phyloP scores from a whole-genome alignment of 2,113 vertebrate species.

The Nothobranchius kuhntae region DNA sequence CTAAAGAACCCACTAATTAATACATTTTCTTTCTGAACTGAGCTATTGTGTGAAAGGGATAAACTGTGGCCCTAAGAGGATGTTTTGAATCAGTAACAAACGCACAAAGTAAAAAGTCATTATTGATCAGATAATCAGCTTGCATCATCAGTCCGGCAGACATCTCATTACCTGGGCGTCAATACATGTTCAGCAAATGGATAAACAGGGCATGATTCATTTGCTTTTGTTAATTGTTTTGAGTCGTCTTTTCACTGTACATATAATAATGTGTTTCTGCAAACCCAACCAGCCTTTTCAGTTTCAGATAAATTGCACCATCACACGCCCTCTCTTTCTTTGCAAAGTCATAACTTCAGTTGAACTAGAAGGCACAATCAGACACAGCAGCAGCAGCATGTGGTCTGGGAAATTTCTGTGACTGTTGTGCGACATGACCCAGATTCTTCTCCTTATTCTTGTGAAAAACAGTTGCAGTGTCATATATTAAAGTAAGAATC shows the following conservation, averaged over 20 bases:
- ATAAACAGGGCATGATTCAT: slow-evolving; percentile 59
- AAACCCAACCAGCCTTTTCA: neutral
- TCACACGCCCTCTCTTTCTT: slow-evolving; percentile 27
- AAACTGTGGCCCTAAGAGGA: neutral
- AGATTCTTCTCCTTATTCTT: slow-evolving; percentile 26
- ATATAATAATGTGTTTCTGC: neutral
- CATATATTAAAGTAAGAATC: neutral
- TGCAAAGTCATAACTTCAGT: slow-evolving; percentile 43
- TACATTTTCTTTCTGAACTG: no score
- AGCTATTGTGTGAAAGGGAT: no score
- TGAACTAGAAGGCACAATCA: slow-evolving; percentile 26
- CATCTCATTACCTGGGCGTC: slow-evolving; percentile 73
- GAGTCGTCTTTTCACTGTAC: slow-evolving; percentile 5
- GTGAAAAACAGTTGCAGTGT: slow-evolving; percentile 31
- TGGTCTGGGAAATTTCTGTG: slow-evolving; percentile 39
- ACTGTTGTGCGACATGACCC: slow-evolving; percentile 43
- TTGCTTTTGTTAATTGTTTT: slow-evolving; percentile 58
- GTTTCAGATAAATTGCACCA: slow-evolving; percentile 20
- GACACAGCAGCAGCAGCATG: slow-evolving; percentile 35
- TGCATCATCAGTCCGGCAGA: slow-evolving; percentile 68
- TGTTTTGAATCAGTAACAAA: neutral
- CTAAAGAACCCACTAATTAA: no score
- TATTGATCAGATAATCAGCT: slow-evolving; percentile 49
- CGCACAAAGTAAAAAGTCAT: slow-evolving; percentile 40
- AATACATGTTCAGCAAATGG: slow-evolving; percentile 68